Evolutionary conservation across 2,113 vertebrate genomes (phyloP).

Genomic region (Crotalus tigris): DNA sequence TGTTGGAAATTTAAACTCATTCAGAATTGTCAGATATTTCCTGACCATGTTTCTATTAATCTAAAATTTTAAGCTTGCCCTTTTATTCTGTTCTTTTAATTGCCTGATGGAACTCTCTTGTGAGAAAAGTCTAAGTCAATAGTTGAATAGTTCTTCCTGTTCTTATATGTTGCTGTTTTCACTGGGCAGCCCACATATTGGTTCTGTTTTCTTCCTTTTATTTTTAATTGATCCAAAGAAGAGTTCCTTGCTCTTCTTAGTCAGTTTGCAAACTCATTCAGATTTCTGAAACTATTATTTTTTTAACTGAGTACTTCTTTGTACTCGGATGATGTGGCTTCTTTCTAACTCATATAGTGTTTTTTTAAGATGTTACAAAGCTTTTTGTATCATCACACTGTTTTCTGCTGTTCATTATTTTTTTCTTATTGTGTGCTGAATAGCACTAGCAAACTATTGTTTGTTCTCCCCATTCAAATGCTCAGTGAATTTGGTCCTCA

Average conservation of each 20-base stretch:
- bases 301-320: not conserved
- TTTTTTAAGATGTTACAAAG: not conserved
- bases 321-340: not conserved
- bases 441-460: not conserved
- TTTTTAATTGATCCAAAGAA: not conserved
- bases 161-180: not conserved
- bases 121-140: not conserved
- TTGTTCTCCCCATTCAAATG: not conserved
- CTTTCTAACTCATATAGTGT: not conserved
- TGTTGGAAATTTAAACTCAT: not conserved
- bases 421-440: not conserved
- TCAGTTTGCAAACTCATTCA: not conserved
- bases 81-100: not conserved
- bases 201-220: not conserved
- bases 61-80: not conserved
- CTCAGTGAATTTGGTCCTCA: not conserved
- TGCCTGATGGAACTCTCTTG: not conserved
- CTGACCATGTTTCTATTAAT: not conserved
- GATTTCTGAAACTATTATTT: not conserved
- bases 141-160: not conserved
- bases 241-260: not conserved
- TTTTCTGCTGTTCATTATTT: not conserved
- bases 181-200: not conserved
- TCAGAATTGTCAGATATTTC: not conserved
- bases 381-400: not conserved